These are phyloP conservation scores for Columba janthina DNA, from an alignment of 2,113 vertebrate species.

Conservation along the genomic window DNA sequence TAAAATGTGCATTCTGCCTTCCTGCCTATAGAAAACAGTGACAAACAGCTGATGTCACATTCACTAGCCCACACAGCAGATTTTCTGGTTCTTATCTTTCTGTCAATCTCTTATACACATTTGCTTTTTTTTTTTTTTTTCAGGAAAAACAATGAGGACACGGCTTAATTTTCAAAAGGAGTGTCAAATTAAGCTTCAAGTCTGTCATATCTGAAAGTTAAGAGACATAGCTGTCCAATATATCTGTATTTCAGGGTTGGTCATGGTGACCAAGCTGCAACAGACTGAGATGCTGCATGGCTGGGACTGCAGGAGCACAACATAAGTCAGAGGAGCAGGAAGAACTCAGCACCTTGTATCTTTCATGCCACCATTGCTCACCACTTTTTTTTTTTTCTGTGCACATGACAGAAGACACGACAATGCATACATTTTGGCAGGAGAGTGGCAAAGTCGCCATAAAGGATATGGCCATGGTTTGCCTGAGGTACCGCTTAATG, in stretches of 20 bases:
- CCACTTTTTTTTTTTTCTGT: background rate
- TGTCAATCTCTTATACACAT: background rate
- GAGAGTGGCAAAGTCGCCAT: background rate
- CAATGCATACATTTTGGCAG: background rate
- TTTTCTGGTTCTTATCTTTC: background rate
- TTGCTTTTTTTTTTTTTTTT: background rate
- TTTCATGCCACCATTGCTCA: background rate
- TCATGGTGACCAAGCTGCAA: background rate
- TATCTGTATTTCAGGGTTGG: background rate
- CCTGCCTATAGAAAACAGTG: background rate
- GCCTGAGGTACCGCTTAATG: background rate
- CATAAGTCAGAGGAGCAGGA: background rate
- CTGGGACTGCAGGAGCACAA: background rate
- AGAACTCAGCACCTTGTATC: background rate
- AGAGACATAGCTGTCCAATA: background rate
- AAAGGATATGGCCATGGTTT: background rate
- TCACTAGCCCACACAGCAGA: background rate
- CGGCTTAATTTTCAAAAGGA: background rate
- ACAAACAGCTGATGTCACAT: background rate
- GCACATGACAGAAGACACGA: background rate
- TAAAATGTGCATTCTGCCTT: background rate
- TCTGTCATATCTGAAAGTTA: background rate
- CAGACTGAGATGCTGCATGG: rapidly evolving
- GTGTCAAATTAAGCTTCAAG: background rate
- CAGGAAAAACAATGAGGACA: background rate